Conservation (phyloP, 2,888 invertebrate species). For the Cenopis cana region DNA sequence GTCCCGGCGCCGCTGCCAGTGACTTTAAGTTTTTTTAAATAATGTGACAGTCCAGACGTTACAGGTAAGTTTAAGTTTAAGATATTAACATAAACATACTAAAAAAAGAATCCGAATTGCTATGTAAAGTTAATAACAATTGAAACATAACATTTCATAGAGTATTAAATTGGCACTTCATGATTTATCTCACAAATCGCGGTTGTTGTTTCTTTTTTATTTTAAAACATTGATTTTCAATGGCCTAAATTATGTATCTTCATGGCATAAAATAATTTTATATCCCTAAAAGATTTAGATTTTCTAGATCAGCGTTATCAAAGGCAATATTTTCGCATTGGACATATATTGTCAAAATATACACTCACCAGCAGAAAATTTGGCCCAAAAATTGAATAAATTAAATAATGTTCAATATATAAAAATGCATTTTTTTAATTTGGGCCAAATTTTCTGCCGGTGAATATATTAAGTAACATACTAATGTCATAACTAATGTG, state of each 20-base stretch:
- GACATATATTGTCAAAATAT: constrained; percentile 11
- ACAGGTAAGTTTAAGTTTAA: constrained; percentile 7
- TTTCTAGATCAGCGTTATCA: neutral
- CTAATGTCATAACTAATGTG: neutral
- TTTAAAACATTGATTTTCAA: too few relatives aligned
- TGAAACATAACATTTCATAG: neutral
- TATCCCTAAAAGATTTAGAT: too few relatives aligned
- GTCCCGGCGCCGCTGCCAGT: neutral
- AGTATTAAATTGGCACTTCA: neutral
- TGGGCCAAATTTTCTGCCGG: too few relatives aligned
- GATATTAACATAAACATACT: too few relatives aligned
- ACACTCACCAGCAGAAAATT: too few relatives aligned
- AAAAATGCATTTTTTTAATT: too few relatives aligned
- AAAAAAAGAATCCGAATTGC: too few relatives aligned
- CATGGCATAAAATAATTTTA: too few relatives aligned
- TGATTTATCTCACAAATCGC: neutral
- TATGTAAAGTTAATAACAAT: neutral
- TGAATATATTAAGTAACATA: too few relatives aligned
- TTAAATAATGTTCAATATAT: too few relatives aligned
- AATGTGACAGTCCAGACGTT: neutral
- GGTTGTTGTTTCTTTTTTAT: neutral
- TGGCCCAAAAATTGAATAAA: too few relatives aligned
- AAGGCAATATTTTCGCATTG: neutral
- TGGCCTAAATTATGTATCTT: too few relatives aligned
- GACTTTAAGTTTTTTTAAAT: constrained; percentile 8